Base-by-base conservation (phyloP, 2,888 invertebrate genomes). In the Alcis repandata region DNA sequence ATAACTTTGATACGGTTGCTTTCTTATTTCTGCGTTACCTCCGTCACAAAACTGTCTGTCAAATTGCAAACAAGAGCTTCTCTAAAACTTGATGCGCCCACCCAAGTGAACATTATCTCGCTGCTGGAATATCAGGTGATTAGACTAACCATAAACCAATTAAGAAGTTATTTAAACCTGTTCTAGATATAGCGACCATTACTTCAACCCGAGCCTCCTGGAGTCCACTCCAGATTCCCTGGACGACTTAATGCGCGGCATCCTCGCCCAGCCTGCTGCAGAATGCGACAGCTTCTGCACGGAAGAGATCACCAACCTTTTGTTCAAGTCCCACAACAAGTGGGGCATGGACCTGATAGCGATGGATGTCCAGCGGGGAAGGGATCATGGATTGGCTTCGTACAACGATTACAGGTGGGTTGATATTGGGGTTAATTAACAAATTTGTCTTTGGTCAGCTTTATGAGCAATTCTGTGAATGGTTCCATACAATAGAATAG, bases 361-460 rank as follows among this genome's bases (percentile, higher is more conserved):
- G 2, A 94, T 95, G 80, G 95, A 95, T 72, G 94, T 95, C 63
- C 95, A 96, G 78, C 85, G 95, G 49, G 95, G 95, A 27, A 84
- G 95, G 67, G 95, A 96, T 73, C 95, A 96, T 77, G 95, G 95
- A 2, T 82, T 96, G 36, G 94, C 94, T 0, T 93, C 95, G 1
- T 95, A 95, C 82, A 95, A 95, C 76, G 94, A 94, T 53, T 96
- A 94, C 83, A 94, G 96, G 84, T 91, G 72, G 33, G 32, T 53
- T 10, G 9, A 38, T 38, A 27, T 27, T 27, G 27, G 2, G n/a
- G n/a, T 13, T 13, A n/a, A 13, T 3, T 6, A 2, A n/a, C 13
- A 6, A 13, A n/a, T n/a, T n/a, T 38, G 38, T 2, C 6, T 27
- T 27, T 2, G 27, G 27, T 2, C 3, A 27, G 27, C 27, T 27